Conservation (phyloP, 1,140 invertebrate genomes). For the Sinonovacula constricta region DNA sequence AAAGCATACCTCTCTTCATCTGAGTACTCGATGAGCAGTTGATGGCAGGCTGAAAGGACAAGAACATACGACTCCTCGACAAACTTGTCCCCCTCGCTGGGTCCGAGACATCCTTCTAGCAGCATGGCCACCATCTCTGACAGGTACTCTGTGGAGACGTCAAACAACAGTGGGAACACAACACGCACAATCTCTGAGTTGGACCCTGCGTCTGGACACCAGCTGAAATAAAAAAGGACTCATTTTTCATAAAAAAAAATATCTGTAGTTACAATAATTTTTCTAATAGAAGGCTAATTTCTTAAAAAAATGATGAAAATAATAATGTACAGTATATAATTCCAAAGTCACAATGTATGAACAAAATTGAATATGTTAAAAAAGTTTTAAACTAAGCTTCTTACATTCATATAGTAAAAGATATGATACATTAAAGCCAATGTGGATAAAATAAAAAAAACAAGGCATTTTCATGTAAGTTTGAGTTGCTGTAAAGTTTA, state of each 20-base stretch:
- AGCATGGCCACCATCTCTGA: constrained; percentile 81
- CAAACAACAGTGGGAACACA: constrained; percentile 86
- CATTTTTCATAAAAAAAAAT: too few species aligned
- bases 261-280: constrained; percentile 12
- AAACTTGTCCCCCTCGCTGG: constrained; percentile 83
- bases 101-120: constrained; percentile 83
- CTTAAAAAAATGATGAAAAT: too few species aligned
- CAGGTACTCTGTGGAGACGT: constrained; percentile 86
- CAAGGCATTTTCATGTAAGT: too few species aligned
- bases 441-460: too few species aligned
- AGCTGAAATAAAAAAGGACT: constrained; percentile 67
- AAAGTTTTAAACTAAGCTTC: too few species aligned
- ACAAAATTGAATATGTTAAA: too few species aligned
- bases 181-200: constrained; percentile 81
- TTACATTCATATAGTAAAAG: too few species aligned
- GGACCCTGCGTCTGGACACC: constrained; percentile 79
- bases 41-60: constrained; percentile 85
- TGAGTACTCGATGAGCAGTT: constrained; percentile 79
- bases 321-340: too few species aligned
- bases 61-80: constrained; percentile 83
- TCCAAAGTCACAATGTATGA: too few species aligned
- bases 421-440: too few species aligned
- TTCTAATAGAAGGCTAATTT: too few species aligned
- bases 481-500: too few species aligned
- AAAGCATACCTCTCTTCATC: constrained; percentile 72